Conservation (phyloP, 2,797 vertebrate genomes). For the Siniperca obscura region DNA sequence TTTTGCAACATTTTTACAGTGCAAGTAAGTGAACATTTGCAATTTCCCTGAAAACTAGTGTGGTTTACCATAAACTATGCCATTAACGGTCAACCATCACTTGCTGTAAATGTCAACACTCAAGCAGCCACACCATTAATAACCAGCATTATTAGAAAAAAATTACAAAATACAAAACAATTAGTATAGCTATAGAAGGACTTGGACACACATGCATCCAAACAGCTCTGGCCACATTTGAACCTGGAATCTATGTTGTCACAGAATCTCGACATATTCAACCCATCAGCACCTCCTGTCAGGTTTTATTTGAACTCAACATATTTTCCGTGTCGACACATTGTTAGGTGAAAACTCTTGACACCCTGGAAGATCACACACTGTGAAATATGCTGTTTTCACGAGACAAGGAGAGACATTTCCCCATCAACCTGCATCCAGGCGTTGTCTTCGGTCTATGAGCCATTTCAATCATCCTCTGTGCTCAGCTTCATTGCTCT, state of each 20-base stretch:
- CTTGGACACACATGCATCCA: neutral
- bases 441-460: slow-evolving; percentile 17
- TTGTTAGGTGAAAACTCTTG: slow-evolving; percentile 19
- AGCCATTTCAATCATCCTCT: slow-evolving; percentile 33
- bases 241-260: neutral
- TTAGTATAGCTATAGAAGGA: neutral
- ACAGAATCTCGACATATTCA: neutral
- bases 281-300: slow-evolving; percentile 4
- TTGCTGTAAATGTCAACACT: slow-evolving; percentile 23
- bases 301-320: neutral
- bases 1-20: slow-evolving; percentile 20
- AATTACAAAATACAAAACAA: neutral
- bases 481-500: neutral
- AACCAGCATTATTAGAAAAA: neutral
- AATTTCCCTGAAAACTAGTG: slow-evolving; percentile 30
- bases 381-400: slow-evolving; percentile 2
- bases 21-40: neutral
- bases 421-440: slow-evolving; percentile 13
- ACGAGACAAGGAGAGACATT: slow-evolving; percentile 20
- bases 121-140: neutral
- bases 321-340: slow-evolving; percentile 6
- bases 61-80: neutral
- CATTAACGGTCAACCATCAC: slow-evolving; percentile 1
- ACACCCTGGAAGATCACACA: slow-evolving; percentile 11
- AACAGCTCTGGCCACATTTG: neutral